Evolutionary conservation across 2,113 vertebrate species (phyloP).

Genomic region (Polypterus senegalus): DNA sequence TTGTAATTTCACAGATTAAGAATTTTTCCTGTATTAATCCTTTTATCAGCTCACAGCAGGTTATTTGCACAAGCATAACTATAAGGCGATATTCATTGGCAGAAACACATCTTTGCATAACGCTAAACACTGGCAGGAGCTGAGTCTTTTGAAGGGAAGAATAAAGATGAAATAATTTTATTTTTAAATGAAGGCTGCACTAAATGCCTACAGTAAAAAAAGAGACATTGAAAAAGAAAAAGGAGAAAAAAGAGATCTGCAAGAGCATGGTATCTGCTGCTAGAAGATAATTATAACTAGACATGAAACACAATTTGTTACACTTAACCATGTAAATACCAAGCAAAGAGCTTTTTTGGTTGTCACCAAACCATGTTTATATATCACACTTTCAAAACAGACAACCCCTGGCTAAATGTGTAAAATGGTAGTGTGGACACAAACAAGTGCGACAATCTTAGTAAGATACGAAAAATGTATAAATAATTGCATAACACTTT

Average conservation of each 20-base stretch:
- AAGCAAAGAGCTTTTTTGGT: not conserved
- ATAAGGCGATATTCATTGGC: slow-evolving; percentile 70
- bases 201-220: slow-evolving; percentile 65
- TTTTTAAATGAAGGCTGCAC: slow-evolving; percentile 63
- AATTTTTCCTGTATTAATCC: slow-evolving; percentile 89
- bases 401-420: no score
- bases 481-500: no score
- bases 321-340: slow-evolving; percentile 2
- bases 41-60: slow-evolving; percentile 96
- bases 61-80: slow-evolving; percentile 75
- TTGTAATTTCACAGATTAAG: slow-evolving; percentile 90
- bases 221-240: slow-evolving; percentile 48
- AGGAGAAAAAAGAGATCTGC: not conserved
- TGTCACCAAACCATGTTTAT: not conserved
- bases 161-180: slow-evolving; percentile 71
- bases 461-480: no score
- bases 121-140: slow-evolving; percentile 66
- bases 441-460: no score
- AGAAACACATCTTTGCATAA: slow-evolving; percentile 67
- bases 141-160: slow-evolving; percentile 72
- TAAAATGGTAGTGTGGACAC: no score
- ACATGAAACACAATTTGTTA: slow-evolving; percentile 34
- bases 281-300: slow-evolving; percentile 62
- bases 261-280: slow-evolving; percentile 47
- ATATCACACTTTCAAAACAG: not conserved